These are phyloP conservation scores for Myotis pilosus DNA, from an alignment of 2,797 vertebrate genomes.

Conservation along the genomic window DNA sequence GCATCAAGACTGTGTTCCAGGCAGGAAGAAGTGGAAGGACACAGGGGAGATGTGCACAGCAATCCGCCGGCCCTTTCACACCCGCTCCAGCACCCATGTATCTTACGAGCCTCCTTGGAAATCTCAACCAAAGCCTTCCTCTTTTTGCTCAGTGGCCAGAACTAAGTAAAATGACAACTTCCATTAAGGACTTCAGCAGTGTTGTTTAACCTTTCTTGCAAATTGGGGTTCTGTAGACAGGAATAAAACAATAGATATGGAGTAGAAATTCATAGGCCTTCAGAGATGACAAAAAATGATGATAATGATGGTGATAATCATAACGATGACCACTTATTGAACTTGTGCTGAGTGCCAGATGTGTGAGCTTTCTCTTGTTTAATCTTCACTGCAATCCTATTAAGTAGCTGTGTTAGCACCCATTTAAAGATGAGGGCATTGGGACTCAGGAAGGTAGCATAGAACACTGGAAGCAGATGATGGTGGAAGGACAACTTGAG, in stretches of 20 bases:
- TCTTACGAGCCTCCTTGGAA: neutral
- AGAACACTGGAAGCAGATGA: neutral
- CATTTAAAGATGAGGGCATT: neutral
- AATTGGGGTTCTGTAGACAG: neutral
- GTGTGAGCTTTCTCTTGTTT: neutral
- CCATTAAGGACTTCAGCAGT: neutral
- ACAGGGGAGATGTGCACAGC: neutral
- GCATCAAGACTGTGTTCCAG: neutral
- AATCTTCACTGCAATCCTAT: neutral
- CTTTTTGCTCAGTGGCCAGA: neutral
- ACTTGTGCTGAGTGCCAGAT: neutral
- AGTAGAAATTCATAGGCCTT: neutral
- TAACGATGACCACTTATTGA: neutral
- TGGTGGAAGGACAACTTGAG: neutral
- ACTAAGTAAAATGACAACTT: neutral
- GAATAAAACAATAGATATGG: neutral
- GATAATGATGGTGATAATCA: no score
- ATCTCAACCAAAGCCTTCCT: neutral
- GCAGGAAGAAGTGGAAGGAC: neutral
- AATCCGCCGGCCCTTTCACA: rapidly evolving
- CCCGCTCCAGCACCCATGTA: rapidly evolving
- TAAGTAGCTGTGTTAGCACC: neutral
- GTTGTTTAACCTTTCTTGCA: neutral
- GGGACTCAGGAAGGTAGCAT: neutral
- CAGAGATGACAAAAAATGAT: neutral